Evolutionary conservation across 2,888 invertebrate genomes (phyloP), one percentile per base, ranked within the genome.

Genomic region (Chymomyza procnemis): DNA sequence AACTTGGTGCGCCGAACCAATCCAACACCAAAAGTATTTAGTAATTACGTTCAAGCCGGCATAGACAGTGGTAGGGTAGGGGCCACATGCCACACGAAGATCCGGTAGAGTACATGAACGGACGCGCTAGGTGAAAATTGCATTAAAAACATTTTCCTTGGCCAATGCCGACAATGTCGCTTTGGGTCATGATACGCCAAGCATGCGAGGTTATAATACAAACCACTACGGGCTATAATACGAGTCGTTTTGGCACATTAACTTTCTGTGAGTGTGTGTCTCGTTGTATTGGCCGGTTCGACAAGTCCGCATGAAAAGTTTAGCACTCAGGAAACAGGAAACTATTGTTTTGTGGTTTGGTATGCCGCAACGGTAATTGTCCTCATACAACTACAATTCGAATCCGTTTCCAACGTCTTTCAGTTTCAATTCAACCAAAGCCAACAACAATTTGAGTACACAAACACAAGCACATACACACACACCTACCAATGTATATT

Each of bases 21-120:
- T 66, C 66, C 67, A 71, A 74, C 72, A 69, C 73, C 85, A 75
- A 76, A 85, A 84, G 79, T 84, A 84, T 86, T 86, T 84, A 82
- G 87, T 84, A 82, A 84, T 82, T 86, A 84, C 85, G 85, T 86
- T n/a, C 76, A 69, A 73, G 74, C 47, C 65, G 16, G 52, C 2
- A 1, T 6, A 21, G 54, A 6, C 54, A 6, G 5, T n/a, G n/a
- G n/a, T n/a, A 3, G 16, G 3, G 0, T 19, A 19, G 50, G 19
- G 50, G 26, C n/a, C n/a, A n/a, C 5, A 26, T 26, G 34, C 34
- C 34, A 41, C 34, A 41, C 34, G 12, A 41, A 41, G 34, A 41
- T 41, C 34, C 34, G 34, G 54, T 22, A 12, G 18, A 50, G 50
- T 50, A 18, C 50, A 19, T 21, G 54, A 54, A 21, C 19, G 54